A percentile compares a stretch with the other conserved stretches of the same genome.
phyloP scores from a whole-genome alignment of 2,797 vertebrate genomes.

The Delichon dasypus region DNA sequence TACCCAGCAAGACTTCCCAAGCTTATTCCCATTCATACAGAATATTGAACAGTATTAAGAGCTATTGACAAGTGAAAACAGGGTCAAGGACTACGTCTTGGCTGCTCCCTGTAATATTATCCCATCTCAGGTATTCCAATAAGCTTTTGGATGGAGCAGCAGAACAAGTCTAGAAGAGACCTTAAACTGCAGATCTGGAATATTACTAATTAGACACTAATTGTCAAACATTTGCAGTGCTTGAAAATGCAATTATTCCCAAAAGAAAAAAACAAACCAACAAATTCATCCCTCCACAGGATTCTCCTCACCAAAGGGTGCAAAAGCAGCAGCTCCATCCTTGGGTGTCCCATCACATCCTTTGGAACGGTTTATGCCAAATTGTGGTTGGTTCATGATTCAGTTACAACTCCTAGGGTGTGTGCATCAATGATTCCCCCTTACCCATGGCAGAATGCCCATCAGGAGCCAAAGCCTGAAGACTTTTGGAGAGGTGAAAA shows the following conservation, averaged over 20 bases:
- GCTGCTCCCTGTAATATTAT: neutral
- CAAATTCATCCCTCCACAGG: neutral
- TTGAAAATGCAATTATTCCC: neutral
- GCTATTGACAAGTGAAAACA: neutral
- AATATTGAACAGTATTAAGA: constrained; percentile 14
- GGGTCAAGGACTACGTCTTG: neutral
- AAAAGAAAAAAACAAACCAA: neutral
- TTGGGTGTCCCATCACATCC: neutral
- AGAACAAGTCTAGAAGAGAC: neutral
- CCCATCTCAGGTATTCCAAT: neutral
- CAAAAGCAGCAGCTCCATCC: neutral
- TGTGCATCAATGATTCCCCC: neutral
- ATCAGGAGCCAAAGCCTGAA: neutral
- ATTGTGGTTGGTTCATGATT: neutral
- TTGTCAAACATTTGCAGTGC: neutral
- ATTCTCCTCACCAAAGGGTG: neutral
- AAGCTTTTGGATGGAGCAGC: neutral
- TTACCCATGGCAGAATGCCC: neutral
- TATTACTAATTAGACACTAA: neutral
- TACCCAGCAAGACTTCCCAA: constrained; percentile 12
- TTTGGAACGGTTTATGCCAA: neutral
- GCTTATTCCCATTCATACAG: constrained; percentile 20
- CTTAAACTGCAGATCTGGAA: neutral
- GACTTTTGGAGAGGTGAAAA: neutral
- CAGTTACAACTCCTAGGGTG: neutral